Evolutionary conservation across 2,113 vertebrate species (phyloP).

Genomic region (Sisor rabdophorus): DNA sequence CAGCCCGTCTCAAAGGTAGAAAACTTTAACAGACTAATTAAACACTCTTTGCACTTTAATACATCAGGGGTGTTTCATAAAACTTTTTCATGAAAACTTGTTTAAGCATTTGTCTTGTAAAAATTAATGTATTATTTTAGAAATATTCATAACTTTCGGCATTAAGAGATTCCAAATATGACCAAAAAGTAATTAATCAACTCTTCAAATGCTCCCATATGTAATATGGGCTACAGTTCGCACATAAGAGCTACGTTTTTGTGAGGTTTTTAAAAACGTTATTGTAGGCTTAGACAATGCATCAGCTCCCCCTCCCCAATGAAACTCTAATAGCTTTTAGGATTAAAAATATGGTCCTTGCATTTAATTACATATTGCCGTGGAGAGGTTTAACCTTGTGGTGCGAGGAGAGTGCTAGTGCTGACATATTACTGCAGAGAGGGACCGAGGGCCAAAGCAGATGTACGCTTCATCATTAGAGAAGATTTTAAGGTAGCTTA

Average conservation of each 20-base stretch:
- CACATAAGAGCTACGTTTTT: conserved; percentile 15
- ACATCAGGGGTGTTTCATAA: conserved; percentile 56
- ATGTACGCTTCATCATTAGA: conserved; percentile 41
- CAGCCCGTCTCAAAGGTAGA: conserved; percentile 59
- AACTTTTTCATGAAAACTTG: no score
- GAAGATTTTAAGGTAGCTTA: conserved; percentile 36
- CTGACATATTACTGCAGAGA: conserved; percentile 34
- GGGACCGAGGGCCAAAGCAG: conserved; percentile 33
- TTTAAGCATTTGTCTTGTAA: conserved; percentile 52
- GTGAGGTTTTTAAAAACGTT: conserved; percentile 25
- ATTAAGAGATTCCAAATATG: conserved; percentile 52
- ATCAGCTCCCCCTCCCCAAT: conserved; percentile 57
- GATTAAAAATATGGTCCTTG: conserved; percentile 75
- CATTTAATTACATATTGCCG: conserved; percentile 77
- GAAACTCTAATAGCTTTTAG: conserved; percentile 75
- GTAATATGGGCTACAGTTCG: conserved; percentile 56
- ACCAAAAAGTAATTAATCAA: conserved; percentile 59
- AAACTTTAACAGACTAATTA: conserved; percentile 62
- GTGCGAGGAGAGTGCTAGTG: conserved; percentile 24
- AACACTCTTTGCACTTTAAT: conserved; percentile 65
- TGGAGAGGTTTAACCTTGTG: conserved; percentile 62
- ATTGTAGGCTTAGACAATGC: conserved; percentile 67
- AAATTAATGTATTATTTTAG: conserved; percentile 43
- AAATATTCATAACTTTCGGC: conserved; percentile 63
- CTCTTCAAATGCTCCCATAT: conserved; percentile 63